Conservation (phyloP, 1,140 invertebrate species). For the Leptonema lineaticorne region DNA sequence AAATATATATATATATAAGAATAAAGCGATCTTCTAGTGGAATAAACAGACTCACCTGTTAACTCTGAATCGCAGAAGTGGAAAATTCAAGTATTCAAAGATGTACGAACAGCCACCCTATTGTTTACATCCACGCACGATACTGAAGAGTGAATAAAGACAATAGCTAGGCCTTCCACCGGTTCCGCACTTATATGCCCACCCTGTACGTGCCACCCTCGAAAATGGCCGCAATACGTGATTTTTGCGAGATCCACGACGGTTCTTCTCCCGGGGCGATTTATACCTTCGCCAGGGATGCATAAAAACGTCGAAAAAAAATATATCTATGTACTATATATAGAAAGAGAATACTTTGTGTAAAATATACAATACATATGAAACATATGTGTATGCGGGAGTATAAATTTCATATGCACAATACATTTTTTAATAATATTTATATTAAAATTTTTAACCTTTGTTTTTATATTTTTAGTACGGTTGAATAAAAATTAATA, state of each 20-base stretch:
- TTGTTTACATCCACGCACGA: not conserved
- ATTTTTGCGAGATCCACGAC: not conserved
- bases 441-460: too few species aligned
- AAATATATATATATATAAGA: not conserved
- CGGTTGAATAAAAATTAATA: too few species aligned
- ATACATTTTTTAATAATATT: too few species aligned
- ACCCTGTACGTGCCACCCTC: not conserved
- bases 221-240: not conserved
- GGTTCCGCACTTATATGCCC: too few species aligned
- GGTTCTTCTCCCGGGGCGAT: not conserved
- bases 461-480: too few species aligned
- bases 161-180: not conserved
- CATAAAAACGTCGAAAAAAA: not conserved
- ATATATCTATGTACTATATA: not conserved
- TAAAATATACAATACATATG: too few species aligned
- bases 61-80: not conserved
- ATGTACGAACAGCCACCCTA: not conserved
- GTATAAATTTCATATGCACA: too few species aligned
- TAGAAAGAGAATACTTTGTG: too few species aligned
- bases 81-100: not conserved
- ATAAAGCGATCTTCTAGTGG: not conserved
- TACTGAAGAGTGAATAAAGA: not conserved
- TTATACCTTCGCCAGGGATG: not conserved
- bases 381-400: too few species aligned
- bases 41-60: not conserved